phyloP scores from a whole-genome alignment of 2,888 invertebrate species.

The Dione juno region DNA sequence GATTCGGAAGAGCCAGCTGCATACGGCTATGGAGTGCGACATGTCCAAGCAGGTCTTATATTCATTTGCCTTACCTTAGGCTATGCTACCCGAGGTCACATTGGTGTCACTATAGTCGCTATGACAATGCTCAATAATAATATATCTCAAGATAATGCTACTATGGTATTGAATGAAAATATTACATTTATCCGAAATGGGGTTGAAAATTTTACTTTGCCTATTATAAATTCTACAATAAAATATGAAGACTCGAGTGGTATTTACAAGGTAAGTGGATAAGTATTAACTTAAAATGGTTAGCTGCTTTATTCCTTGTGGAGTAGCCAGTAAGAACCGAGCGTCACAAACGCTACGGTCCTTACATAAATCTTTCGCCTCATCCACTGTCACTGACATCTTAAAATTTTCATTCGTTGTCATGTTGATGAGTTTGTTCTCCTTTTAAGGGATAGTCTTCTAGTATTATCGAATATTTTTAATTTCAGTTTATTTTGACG shows the following conservation, averaged over 20 bases:
- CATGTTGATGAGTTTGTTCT: too few species aligned
- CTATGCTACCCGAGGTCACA: slow-evolving; percentile 57
- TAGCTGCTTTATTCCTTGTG: too few species aligned
- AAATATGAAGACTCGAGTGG: neutral
- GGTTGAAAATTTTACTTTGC: neutral
- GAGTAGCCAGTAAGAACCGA: too few species aligned
- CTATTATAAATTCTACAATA: neutral
- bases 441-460: too few species aligned
- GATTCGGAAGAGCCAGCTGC: slow-evolving; percentile 42
- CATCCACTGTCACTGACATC: too few species aligned
- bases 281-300: neutral
- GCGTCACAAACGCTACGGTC: too few species aligned
- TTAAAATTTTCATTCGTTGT: too few species aligned
- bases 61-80: slow-evolving; percentile 52
- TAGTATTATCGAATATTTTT: too few species aligned
- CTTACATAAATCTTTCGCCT: too few species aligned
- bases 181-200: neutral
- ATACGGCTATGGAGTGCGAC: slow-evolving; percentile 62
- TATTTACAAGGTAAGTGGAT: slow-evolving; percentile 20
- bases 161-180: neutral
- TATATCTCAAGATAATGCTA: neutral
- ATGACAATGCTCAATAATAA: slow-evolving; percentile 53
- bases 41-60: slow-evolving; percentile 56
- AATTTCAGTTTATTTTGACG: too few species aligned
- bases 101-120: slow-evolving; percentile 65